These are phyloP conservation scores for Equus quagga DNA, from an alignment of 2,113 vertebrate species.

Conservation along the genomic window DNA sequence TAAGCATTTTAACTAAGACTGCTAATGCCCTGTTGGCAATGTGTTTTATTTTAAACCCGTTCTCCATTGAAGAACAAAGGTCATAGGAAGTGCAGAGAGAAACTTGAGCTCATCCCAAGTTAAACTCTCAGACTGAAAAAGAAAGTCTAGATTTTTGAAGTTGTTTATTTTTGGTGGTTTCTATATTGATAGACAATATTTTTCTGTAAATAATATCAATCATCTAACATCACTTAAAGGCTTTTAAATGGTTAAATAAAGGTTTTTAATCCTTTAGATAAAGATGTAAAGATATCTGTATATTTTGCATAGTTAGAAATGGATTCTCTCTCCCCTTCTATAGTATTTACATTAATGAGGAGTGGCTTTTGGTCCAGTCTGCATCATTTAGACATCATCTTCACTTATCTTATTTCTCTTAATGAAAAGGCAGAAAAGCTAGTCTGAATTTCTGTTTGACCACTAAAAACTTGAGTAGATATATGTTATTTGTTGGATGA, in stretches of 20 bases:
- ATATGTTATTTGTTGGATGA: neutral
- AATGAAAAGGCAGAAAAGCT: neutral
- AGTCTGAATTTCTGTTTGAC: neutral
- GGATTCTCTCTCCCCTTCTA: neutral
- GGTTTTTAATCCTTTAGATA: neutral
- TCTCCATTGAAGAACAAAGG: neutral
- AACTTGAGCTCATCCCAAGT: neutral
- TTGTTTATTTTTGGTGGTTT: neutral
- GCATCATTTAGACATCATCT: neutral
- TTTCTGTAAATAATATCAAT: neutral
- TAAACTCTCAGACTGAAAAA: neutral
- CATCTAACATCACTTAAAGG: neutral
- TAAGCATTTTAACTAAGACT: neutral
- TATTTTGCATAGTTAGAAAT: constrained; percentile 24
- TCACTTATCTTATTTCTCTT: neutral
- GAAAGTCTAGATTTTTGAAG: neutral
- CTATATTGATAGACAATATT: neutral
- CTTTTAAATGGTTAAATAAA: neutral
- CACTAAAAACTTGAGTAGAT: neutral
- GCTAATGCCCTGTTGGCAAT: neutral
- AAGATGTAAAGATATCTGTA: neutral
- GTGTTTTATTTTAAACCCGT: neutral
- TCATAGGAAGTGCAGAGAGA: neutral
- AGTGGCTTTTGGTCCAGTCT: neutral
- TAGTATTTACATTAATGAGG: neutral